phyloP scores from a whole-genome alignment of 2,113 vertebrate species.

The Ailurus styani region DNA sequence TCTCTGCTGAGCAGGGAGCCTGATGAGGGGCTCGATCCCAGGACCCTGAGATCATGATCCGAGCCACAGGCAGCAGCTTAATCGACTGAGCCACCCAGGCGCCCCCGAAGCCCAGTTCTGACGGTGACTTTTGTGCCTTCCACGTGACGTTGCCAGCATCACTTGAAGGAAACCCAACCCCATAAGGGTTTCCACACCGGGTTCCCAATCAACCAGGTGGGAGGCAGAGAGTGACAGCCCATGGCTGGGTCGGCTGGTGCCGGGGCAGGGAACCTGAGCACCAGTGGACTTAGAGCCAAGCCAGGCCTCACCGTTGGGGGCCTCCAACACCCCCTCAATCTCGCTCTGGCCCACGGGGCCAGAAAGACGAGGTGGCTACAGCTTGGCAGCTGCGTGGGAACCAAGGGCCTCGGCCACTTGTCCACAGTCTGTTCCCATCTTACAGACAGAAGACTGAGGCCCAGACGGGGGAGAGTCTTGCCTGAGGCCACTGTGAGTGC shows the following conservation, averaged over 20 bases:
- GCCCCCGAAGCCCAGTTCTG: background rate
- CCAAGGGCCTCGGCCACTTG: background rate
- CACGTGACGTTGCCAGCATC: background rate
- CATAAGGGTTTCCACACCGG: background rate
- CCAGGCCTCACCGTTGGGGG: background rate
- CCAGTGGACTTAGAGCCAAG: background rate
- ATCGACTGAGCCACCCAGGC: too few relatives aligned
- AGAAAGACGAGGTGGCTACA: background rate
- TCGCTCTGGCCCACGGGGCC: background rate
- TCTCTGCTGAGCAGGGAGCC: too few relatives aligned
- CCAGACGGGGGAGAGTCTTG: background rate
- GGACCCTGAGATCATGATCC: too few relatives aligned
- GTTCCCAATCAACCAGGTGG: background rate
- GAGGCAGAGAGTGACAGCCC: background rate
- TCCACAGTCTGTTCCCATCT: background rate
- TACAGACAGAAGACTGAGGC: background rate
- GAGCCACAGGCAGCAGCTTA: too few relatives aligned
- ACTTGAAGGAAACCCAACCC: background rate
- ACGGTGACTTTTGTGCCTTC: background rate
- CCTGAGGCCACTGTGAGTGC: background rate
- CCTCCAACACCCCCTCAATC: background rate
- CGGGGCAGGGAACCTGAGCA: background rate
- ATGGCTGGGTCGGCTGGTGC: accelerated
- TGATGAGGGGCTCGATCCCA: too few relatives aligned
- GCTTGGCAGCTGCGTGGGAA: background rate